Base-by-base conservation (phyloP, 2,888 invertebrate species). In the Neoscelio sp. region DNA sequence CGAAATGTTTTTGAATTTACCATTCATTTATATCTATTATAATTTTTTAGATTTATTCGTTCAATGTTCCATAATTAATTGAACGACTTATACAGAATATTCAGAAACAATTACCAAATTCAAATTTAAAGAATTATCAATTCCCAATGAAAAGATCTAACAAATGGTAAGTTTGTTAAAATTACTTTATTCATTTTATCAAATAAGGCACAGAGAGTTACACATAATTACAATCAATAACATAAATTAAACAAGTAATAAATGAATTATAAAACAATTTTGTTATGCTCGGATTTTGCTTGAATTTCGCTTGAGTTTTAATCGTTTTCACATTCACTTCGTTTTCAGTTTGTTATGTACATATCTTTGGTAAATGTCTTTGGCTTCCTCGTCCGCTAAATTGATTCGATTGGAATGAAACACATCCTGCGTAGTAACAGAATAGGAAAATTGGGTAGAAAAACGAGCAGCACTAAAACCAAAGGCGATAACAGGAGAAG, bases 401-500 rank as follows among this genome's bases (percentile, higher is more conserved):
- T 93, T 87, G 94, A 93, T 88, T 94, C 94, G 83, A 94, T 93
- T 3, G 94, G 94, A 89, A 94, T 94, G 89, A 93, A 92, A 85
- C 93, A 94, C 83, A 94, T 92, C 87, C 94, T 92, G 82, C 94
- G 92, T 64, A 95, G 90, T 84, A 94, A 91, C 84, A 94, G 90
- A 83, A 95, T 92, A 71, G 95, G 95, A 86, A 95, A 90, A 87
- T 95, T 94, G 64, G 95, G 95, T 82, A 95, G 90, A 87, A 94
- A 94, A 74, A 94, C 91, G 80, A 94, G 92, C 87, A 94, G 92
- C 84, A 95, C 92, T 84, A 95, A 91, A 78, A 94, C 92, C 83
- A 94, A 91, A 33, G 95, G 95, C 82, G 94, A 94, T 85, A 95
- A 93, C 68, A 95, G 88, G 71, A 95, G 90, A 84, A 94, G 92